phyloP scores from a whole-genome alignment of 2,797 vertebrate genomes.

The Danio jaintianensis region DNA sequence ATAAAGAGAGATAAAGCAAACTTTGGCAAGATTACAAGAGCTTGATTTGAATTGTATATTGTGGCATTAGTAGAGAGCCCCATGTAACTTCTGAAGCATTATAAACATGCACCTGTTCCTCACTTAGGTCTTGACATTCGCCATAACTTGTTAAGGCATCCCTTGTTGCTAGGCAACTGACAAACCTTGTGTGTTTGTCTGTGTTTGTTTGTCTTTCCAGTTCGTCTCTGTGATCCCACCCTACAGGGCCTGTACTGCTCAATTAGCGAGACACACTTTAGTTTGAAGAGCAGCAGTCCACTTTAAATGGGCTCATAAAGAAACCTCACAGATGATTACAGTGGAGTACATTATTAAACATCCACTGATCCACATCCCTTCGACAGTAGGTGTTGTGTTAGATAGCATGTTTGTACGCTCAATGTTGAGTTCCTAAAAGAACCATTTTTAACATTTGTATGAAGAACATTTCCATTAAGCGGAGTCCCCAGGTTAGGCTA shows the following conservation, averaged over 20 bases:
- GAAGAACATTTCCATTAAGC: too few relatives aligned
- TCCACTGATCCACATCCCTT: too few relatives aligned
- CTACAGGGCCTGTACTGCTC: slow-evolving; percentile 42
- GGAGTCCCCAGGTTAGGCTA: too few relatives aligned
- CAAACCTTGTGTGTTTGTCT: slow-evolving; percentile 57
- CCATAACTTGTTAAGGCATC: slow-evolving; percentile 9
- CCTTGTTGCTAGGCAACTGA: slow-evolving; percentile 54
- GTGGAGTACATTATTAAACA: background rate
- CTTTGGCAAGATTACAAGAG: background rate
- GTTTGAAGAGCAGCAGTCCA: slow-evolving; percentile 48
- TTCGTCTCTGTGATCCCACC: slow-evolving; percentile 34
- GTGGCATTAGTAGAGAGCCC: background rate
- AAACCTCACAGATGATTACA: slow-evolving; percentile 31
- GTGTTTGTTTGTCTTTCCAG: slow-evolving; percentile 51
- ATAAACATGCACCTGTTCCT: background rate
- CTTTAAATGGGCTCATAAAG: slow-evolving; percentile 47
- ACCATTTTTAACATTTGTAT: too few relatives aligned
- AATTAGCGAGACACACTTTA: slow-evolving; percentile 59
- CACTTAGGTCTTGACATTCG: background rate
- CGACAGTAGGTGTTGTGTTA: background rate
- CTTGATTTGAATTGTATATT: background rate
- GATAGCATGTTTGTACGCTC: background rate
- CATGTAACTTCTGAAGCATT: background rate
- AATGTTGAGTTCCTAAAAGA: too few relatives aligned
- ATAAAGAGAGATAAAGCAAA: background rate